Evolutionary conservation across 1,140 invertebrate genomes (phyloP), one percentile per base, ranked within the genome.

Genomic region (Ruditapes philippinarum): DNA sequence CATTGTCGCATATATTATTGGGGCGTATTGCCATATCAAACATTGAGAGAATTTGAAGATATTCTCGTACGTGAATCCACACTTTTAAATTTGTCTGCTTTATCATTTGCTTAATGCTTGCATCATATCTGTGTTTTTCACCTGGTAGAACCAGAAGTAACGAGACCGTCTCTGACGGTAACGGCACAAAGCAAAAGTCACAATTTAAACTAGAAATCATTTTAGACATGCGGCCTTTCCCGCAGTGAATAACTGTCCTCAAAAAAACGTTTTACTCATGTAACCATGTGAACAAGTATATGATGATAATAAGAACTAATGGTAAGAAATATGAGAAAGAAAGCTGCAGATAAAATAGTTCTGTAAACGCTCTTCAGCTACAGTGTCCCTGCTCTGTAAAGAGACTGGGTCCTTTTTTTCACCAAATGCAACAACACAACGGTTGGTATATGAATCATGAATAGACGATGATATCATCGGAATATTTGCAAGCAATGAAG

Each of bases 321-420:
- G 94, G 94, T 12, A 94, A 51, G 54, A 94, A 92, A 54, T 91
- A 93, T 0, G 93, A 93, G 60, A 94, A n/a, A n/a, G n/a, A n/a
- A 94, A n/a, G 90, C 78, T 49, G 89, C 87, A 9, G 86, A 80
- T 14, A 95, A 74, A 91, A 93, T 92, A 28, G n/a, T n/a, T n/a
- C n/a, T 92, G 54, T 22, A 92, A 89, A 45, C 84, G 83, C n/a
- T 92, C 89, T 62, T 90, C 81, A 42, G 90, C 88, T 4, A 62
- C 65, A 11, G 90, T 57, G 5, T 45, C 70, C n/a, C 86, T 76
- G 28, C 42, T 28, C 19, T 91, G 60, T 31, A 91, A 31, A 40
- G 89, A 91, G 5, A 22, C 42, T n/a, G 84, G 5, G 25, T 78
- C 51, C 11, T 86, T 38, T 17, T 91, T 88, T 5, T 82, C 62